phyloP scores from a whole-genome alignment of 2,113 vertebrate species.

The Gallinago media region DNA sequence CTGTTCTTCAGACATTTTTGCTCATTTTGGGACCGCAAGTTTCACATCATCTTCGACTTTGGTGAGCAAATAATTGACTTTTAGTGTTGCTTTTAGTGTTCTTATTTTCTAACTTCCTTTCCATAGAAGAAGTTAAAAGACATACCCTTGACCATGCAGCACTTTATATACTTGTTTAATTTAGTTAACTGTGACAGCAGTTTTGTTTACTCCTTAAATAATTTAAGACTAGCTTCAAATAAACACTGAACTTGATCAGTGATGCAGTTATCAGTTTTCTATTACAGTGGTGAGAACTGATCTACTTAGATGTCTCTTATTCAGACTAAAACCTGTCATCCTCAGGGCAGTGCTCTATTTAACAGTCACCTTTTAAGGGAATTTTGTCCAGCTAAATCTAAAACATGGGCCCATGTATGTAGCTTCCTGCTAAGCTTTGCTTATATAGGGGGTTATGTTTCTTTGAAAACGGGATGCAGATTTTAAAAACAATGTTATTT shows the following conservation, averaged over 20 bases:
- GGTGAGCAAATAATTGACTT: neutral
- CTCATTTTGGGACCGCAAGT: neutral
- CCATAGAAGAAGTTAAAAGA: neutral
- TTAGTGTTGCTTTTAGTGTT: neutral
- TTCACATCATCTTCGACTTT: neutral
- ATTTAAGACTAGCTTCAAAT: neutral
- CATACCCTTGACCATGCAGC: neutral
- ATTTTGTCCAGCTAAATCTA: neutral
- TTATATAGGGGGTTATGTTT: neutral
- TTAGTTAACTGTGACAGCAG: neutral
- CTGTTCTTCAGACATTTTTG: neutral
- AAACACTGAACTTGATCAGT: neutral
- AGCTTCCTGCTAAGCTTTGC: neutral
- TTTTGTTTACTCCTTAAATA: neutral
- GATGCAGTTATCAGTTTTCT: neutral
- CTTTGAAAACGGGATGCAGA: neutral
- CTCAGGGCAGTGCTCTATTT: rapidly evolving
- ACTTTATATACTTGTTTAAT: neutral
- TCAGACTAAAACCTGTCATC: neutral
- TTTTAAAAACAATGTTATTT: neutral
- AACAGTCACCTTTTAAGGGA: neutral
- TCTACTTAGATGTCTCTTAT: neutral
- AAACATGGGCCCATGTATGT: rapidly evolving
- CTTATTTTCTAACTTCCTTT: neutral
- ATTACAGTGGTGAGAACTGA: neutral